Base-by-base conservation (phyloP, 2,888 invertebrate genomes). In the Spatulosminthurus flaviceps region DNA sequence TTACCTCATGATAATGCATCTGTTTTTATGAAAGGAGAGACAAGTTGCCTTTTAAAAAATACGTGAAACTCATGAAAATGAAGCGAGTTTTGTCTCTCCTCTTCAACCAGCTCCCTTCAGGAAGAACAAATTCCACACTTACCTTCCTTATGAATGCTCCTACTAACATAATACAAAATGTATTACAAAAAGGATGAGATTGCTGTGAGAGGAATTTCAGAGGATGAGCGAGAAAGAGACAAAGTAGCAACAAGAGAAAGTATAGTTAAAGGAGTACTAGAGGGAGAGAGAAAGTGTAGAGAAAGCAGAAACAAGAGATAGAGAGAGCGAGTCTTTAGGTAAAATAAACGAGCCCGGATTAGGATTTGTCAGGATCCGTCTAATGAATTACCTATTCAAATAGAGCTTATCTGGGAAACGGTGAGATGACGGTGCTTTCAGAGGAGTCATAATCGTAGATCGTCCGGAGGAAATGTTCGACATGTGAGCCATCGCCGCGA, bases 31-130 rank as follows among this genome's bases (percentile, higher is more conserved):
- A 29, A 28, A 34, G 9, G 34, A 21, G 41, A 21, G 41, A 41
- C 21, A 41, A 21, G n/a, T 11, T 67, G 67, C n/a, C 34, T 13
- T 22, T 34, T 34, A 41, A 70, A 29, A 70, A 41, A 70, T 34
- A 70, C 70, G 70, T 41, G 70, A 72, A 43, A 21, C 22, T 28
- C 24, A 67, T 67, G 67, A 67, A 67, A 67, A 67, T 67, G 67
- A 72, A 72, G 26, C 11, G 22, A 24, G 64, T 64, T 24, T 21
- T 64, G 24, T 64, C 24, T 64, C 24, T 24, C 24, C 21, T 64
- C 21, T 13, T 24, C 21, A 64, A 64, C 24, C 21, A 16, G 64
- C 64, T 64, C 9, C 34, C 34, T 34, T 34, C 21, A 21, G 64
- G 22, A 64, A 64, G 4, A 13, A 60, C 64, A 24, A 24, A 19